Evolutionary conservation across 2,113 vertebrate species (phyloP), one percentile per base, ranked within the genome.

Genomic region (Peromyscus californicus): DNA sequence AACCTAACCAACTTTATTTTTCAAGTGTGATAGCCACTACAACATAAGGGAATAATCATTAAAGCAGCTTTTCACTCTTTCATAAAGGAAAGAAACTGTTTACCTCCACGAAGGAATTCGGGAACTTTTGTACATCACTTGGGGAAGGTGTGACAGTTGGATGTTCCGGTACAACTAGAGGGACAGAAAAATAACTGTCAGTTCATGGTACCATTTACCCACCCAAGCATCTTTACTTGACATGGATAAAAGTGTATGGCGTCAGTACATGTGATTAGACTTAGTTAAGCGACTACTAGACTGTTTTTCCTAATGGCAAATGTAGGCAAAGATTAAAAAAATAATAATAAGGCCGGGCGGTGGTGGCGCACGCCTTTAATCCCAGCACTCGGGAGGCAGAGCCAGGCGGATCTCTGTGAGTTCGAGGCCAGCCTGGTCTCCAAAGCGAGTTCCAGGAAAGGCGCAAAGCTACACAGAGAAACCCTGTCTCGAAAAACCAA

Each of bases 81-180:
- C 15, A n/a, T n/a, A n/a, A 57, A 82, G 42, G 8, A 80, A 80
- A 29, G 31, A 51, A 17, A 19, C 13, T 33, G 33, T 54, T 57
- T 82, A 82, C 79, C 19, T 57, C 24, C 9, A 3, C 3, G 2
- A 36, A 36, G 31, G 45, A 51, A 2, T 36, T 16, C 2, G 0
- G 6, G 3, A 3, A 15, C 5, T 48, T 1, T 29, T 2, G 2
- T 45, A 45, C 42, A 45, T 17, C 5, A 16, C 7, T 36, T 33
- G 16, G 7, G 13, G n/a, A 36, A 10, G 7, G 7, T 21, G 17
- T 19, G 8, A 10, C 13, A 79, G 31, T 33, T 36, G 3, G 1
- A 36, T 2, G 7, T 80, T 36, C 31, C 36, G 79, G 31, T 6
- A 26, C 4, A 83, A 26, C 57, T 83, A 83, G 36, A 59, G 31